Evolutionary conservation across 2,797 vertebrate genomes (phyloP).

Genomic region (Megalops cyprinoides): DNA sequence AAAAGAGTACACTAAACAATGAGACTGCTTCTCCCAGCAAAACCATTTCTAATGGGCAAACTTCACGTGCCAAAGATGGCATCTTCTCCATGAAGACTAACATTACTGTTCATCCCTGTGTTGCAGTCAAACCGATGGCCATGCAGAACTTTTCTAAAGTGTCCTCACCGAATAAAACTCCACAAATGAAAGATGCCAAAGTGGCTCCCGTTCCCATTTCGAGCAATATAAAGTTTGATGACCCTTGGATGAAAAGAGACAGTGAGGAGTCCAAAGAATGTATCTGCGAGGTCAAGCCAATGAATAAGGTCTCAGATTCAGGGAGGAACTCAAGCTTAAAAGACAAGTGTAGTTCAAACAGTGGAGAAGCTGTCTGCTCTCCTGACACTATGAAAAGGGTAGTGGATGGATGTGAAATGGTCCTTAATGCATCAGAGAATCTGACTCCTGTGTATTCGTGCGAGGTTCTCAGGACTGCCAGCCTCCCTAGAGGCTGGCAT

Average conservation of each 20-base stretch:
- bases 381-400: constrained; percentile 69
- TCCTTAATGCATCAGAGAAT: constrained; percentile 44
- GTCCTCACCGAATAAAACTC: constrained; percentile 11
- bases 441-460: constrained; percentile 60
- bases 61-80: constrained; percentile 64
- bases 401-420: constrained; percentile 71
- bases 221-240: constrained; percentile 71
- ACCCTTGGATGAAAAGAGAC: constrained; percentile 79
- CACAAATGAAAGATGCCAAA: constrained; percentile 23
- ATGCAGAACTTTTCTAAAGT: constrained; percentile 48
- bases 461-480: constrained; percentile 69
- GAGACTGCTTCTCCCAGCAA: constrained; percentile 67
- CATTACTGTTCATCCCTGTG: constrained; percentile 73
- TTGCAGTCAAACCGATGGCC: constrained; percentile 65
- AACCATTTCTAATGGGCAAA: constrained; percentile 71
- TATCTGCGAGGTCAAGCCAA: constrained; percentile 47
- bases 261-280: constrained; percentile 38
- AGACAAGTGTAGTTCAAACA: constrained; percentile 68
- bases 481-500: constrained; percentile 74
- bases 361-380: constrained; percentile 68
- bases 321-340: constrained; percentile 58
- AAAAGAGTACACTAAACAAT: constrained; percentile 29
- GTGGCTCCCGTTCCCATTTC: constrained; percentile 47
- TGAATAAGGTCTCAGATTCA: constrained; percentile 52
- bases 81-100: constrained; percentile 78